Base-by-base conservation (phyloP, 2,113 vertebrate species). In the Recurvirostra avosetta region DNA sequence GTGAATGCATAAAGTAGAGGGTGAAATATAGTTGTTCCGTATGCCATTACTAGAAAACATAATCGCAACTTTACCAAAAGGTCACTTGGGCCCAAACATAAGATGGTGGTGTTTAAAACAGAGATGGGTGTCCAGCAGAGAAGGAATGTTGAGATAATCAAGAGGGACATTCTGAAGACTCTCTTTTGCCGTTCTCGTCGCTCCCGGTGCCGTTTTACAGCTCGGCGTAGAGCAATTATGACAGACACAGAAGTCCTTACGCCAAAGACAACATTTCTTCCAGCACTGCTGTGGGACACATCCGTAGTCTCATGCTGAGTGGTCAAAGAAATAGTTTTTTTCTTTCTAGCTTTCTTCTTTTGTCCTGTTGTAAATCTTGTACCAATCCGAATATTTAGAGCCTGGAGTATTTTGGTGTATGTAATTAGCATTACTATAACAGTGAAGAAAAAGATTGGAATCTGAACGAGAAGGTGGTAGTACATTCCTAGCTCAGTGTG, bases 111-210 rank as follows among this genome's bases (percentile, higher is more conserved):
- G 96, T 99, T 99, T 97, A 99, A 98, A 97, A 99, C 98, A 45
- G 99, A 99, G 98, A 99, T 99, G 83, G 99, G 99, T 76, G 99
- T 99, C 99, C 99, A 99, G 98, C 99, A 99, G 98, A 99, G 98
- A 76, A 99, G 98, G 97, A 99, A 99, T 25, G 99, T 99, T 82
- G 99, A 99, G 97, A 99, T 99, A 78, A 99, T 99, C 94, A 99
- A 97, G 82, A 99, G 98, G 47, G 99, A 99, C 99, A 99, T 99
- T 96, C 98, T 98, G 97, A 99, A 99, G 92, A 99, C 99, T 97
- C 99, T 98, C 94, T 99, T 99, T 94, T 99, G 99, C 68, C 99
- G 98, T 87, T 99, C 99, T n/a, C 99, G 97, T 73, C 99, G 97
- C 96, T 99, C 99, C 36, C 99, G 98, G 98, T 99, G 99, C 63